These are phyloP conservation scores for Tretioscincus oriximinensis DNA, from an alignment of 2,113 vertebrate species.

Conservation along the genomic window DNA sequence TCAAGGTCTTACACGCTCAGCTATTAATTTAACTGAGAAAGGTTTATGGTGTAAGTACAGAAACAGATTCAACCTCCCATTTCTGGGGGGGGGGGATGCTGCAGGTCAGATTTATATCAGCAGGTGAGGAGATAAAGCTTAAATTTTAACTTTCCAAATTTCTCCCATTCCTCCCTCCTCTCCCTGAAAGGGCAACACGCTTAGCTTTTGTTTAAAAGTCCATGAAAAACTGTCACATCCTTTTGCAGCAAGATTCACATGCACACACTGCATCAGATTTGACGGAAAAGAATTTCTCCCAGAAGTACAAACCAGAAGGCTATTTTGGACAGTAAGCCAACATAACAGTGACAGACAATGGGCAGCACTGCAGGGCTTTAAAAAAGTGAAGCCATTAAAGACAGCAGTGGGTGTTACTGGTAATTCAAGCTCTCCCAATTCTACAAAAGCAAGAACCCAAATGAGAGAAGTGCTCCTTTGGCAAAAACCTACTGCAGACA, in stretches of 20 bases:
- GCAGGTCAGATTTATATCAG: background rate
- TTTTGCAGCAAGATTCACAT: slow-evolving; percentile 20
- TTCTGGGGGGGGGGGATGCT: slow-evolving; percentile 21
- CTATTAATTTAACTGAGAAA: slow-evolving; percentile 19
- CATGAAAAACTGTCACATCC: slow-evolving; percentile 16
- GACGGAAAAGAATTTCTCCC: slow-evolving; percentile 25
- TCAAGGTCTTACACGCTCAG: slow-evolving; percentile 33
- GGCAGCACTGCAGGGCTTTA: slow-evolving; percentile 32
- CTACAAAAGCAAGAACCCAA: slow-evolving; percentile 29
- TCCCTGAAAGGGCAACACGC: background rate
- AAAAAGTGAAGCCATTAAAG: slow-evolving; percentile 24
- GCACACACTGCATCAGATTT: slow-evolving; percentile 16
- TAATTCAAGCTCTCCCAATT: slow-evolving; percentile 38
- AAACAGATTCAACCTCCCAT: slow-evolving; percentile 24
- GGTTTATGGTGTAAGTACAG: background rate
- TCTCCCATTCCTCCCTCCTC: slow-evolving; percentile 15
- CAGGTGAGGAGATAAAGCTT: background rate
- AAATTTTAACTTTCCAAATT: slow-evolving; percentile 19
- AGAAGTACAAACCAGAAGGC: background rate
- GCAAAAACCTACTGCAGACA: slow-evolving; percentile 27
- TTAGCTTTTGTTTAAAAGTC: background rate
- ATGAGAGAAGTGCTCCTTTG: background rate
- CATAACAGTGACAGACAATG: slow-evolving; percentile 54
- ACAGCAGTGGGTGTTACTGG: slow-evolving; percentile 38
- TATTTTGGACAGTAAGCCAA: slow-evolving; percentile 33